Conservation (phyloP, 1,140 invertebrate species). For the Copidosoma floridanum region DNA sequence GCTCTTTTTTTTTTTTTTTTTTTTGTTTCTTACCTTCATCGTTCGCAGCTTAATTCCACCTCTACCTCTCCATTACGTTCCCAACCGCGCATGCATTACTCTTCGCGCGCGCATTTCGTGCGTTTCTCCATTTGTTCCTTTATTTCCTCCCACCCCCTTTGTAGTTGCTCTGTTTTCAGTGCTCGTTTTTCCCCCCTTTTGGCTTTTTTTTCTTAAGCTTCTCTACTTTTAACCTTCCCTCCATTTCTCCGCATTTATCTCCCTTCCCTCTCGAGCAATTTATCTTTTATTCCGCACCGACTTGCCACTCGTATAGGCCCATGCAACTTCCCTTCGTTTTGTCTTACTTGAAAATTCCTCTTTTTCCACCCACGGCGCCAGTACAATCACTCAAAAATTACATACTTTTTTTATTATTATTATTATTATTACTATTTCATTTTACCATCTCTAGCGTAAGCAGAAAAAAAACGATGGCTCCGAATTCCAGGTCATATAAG, state of each 20-base stretch:
- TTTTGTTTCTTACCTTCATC: background rate
- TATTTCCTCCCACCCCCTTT: too few relatives aligned
- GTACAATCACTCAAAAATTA: slow-evolving; percentile 15
- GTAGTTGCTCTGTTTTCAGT: too few relatives aligned
- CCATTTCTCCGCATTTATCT: background rate
- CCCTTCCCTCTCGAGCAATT: slow-evolving; percentile 1
- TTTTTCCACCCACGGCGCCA: background rate
- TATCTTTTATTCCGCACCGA: slow-evolving; percentile 25
- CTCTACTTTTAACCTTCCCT: background rate
- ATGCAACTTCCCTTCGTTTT: slow-evolving; percentile 9
- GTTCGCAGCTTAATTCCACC: too few relatives aligned
- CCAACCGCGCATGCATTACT: too few relatives aligned
- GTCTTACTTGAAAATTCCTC: slow-evolving; percentile 7
- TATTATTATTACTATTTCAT: too few relatives aligned
- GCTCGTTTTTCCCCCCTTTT: background rate
- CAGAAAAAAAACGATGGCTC: background rate
- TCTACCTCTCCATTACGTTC: too few relatives aligned
- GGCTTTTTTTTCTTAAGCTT: background rate
- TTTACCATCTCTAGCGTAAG: background rate
- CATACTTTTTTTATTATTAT: slow-evolving; percentile 6
- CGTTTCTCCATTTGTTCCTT: too few relatives aligned
- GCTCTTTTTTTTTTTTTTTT: background rate
- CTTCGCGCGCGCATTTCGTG: too few relatives aligned
- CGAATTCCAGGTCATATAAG: too few relatives aligned
- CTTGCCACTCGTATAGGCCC: background rate